Percentiles rank a stretch among this genome's conserved stretches.
Evolutionary conservation across 2,113 vertebrate genomes (phyloP).

Genomic region (Antechinus flavipes): DNA sequence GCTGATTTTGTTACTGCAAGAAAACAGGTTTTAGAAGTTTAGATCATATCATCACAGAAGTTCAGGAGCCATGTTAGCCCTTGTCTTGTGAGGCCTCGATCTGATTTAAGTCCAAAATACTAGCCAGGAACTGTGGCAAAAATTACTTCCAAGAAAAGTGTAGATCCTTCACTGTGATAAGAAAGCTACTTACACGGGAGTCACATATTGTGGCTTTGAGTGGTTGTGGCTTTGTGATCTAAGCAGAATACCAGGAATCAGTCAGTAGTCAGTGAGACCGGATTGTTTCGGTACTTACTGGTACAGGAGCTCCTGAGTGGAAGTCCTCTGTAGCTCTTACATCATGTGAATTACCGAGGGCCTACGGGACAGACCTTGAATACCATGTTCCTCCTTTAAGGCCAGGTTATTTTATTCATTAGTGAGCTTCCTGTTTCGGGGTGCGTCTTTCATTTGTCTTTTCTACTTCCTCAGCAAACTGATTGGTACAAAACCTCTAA

Average conservation of each 20-base stretch:
- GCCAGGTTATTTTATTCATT: constrained; percentile 50
- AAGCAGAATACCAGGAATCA: constrained; percentile 54
- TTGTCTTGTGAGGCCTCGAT: constrained; percentile 40
- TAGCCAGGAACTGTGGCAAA: constrained; percentile 27
- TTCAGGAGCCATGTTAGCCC: constrained; percentile 33
- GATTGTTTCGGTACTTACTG: constrained; percentile 26
- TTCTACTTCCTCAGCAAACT: not conserved
- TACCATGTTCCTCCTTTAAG: constrained; percentile 18
- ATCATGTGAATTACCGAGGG: constrained; percentile 26
- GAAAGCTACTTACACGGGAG: constrained; percentile 38
- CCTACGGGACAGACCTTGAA: constrained; percentile 47
- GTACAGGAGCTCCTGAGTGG: constrained; percentile 47
- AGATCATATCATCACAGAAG: constrained; percentile 51
- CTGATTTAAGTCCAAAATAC: constrained; percentile 66
- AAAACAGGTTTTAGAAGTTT: constrained; percentile 39
- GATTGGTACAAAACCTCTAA: constrained; percentile 24
- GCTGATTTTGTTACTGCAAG: constrained; percentile 13
- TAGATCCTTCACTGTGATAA: constrained; percentile 46
- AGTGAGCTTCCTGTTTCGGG: constrained; percentile 8
- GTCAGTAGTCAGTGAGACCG: constrained; percentile 26
- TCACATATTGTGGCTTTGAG: constrained; percentile 59
- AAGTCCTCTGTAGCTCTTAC: constrained; percentile 36
- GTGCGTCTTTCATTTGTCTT: constrained; percentile 45
- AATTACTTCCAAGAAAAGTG: constrained; percentile 29
- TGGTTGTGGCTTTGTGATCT: constrained; percentile 46